Conservation (phyloP, 2,888 invertebrate genomes). For the Strigamia crassipes region DNA sequence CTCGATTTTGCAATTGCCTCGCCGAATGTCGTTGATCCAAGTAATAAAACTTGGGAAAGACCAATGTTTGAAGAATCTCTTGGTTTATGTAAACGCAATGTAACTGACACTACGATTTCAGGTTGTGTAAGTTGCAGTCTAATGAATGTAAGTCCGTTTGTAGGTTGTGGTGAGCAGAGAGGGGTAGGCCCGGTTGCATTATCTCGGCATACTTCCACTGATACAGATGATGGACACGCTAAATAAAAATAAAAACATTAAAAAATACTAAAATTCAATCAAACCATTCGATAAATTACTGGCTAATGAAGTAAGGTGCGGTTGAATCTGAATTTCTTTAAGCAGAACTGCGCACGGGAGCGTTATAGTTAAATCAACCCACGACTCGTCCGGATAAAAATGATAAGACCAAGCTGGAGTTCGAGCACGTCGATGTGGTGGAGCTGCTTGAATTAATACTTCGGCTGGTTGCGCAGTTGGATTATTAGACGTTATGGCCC, state of each 20-base stretch:
- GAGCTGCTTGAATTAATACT: constrained; percentile 79
- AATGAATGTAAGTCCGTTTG: constrained; percentile 85
- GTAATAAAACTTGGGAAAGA: constrained; percentile 79
- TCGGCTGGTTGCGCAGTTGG: constrained; percentile 88
- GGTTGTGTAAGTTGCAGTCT: constrained; percentile 80
- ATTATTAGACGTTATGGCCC: constrained; percentile 76
- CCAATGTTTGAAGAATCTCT: constrained; percentile 88
- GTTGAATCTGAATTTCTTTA: constrained; percentile 84
- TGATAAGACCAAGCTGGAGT: constrained; percentile 96
- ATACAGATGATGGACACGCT: constrained; percentile 88
- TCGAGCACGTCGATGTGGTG: constrained; percentile 81
- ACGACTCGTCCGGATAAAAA: constrained; percentile 84
- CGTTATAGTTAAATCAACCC: constrained; percentile 82
- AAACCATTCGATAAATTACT: constrained; percentile 62
- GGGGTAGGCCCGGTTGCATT: constrained; percentile 77
- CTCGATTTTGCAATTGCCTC: constrained; percentile 57
- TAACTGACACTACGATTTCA: constrained; percentile 82
- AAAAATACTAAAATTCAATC: neutral
- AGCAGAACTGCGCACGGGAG: constrained; percentile 86
- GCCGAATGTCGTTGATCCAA: constrained; percentile 85
- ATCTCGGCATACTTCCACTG: constrained; percentile 81
- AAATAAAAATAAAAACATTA: neutral
- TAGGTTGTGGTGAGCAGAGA: constrained; percentile 81
- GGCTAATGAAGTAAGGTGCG: constrained; percentile 80
- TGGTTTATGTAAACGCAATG: constrained; percentile 79